These are phyloP conservation scores for Callimico goeldii DNA, from an alignment of 2,797 vertebrate genomes.

Conservation along the genomic window DNA sequence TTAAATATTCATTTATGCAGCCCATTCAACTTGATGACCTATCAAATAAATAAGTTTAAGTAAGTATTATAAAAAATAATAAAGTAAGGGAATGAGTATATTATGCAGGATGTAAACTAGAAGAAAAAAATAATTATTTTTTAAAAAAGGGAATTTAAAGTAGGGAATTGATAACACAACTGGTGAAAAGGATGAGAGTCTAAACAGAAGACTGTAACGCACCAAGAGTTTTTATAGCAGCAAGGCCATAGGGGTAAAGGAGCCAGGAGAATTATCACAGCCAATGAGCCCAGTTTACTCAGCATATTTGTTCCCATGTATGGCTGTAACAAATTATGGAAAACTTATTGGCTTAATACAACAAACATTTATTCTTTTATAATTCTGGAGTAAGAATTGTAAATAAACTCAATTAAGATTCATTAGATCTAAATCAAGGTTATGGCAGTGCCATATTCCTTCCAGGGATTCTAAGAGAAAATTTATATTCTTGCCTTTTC, in stretches of 20 bases:
- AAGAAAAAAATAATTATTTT: not conserved
- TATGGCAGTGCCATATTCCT: not conserved
- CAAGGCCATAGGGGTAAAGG: not conserved
- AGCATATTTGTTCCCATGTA: not conserved
- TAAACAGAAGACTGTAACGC: not conserved
- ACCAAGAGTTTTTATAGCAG: rapidly evolving
- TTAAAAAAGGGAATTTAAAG: not conserved
- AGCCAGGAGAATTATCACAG: not conserved
- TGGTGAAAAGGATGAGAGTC: not conserved
- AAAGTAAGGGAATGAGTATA: not conserved
- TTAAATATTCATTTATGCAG: not conserved
- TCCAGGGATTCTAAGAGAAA: not conserved
- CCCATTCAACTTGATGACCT: not conserved
- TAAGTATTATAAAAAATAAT: not conserved
- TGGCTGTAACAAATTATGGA: not conserved
- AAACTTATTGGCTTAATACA: not conserved
- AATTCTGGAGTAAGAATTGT: not conserved
- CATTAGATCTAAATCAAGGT: not conserved
- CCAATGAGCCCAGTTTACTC: not conserved
- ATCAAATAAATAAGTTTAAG: not conserved
- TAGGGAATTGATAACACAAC: not conserved
- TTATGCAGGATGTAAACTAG: not conserved
- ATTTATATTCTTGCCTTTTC: not conserved
- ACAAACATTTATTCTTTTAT: not conserved
- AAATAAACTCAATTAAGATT: not conserved